Evolutionary conservation across 1,140 invertebrate genomes (phyloP), one percentile per base, ranked within the genome.

Genomic region (Heliconius hewitsoni): DNA sequence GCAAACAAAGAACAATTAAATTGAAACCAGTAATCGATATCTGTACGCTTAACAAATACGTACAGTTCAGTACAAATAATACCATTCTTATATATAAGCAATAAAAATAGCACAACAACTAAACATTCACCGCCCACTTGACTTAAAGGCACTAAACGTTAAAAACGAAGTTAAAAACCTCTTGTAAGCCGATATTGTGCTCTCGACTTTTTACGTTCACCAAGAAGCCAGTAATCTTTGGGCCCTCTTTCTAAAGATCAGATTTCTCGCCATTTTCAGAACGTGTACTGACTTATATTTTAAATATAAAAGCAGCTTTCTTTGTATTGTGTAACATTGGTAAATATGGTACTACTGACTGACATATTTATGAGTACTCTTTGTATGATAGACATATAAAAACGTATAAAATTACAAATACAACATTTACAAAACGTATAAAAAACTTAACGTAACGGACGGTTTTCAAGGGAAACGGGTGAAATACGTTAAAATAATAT

Each of bases 211-310:
- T 82, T 77, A 79, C 70, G 77, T 77, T 66, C 60, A 23, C 60
- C 60, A 60, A 74, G 82, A 78, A 83, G 80, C 80, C 79, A 79
- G 81, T 86, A 87, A 88, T 85, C 82, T 76, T 13, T 19, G 77
- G 82, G 83, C 87, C 83, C 78, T 78, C 81, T 87, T 86, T 83
- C 83, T 60, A 46, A 74, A 79, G 84, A 86, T 90, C 80, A 78
- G n/a, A 83, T 87, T 84, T 83, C 86, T 39, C 57, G 74, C 66
- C 72, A 76, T 60, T 80, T 80, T 76, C 70, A 80, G 74, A 76
- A 80, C 70, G 55, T 71, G 76, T 72, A n/a, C 8, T 23, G 42
- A 72, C 16, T 75, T 72, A n/a, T 72, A 72, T 30, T 75, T 37
- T 75, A 75, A 75, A 74, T 34, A 18, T 23, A 37, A 18, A 37